Conservation (phyloP, 2,888 invertebrate genomes). For the Drosophila algonquin region DNA sequence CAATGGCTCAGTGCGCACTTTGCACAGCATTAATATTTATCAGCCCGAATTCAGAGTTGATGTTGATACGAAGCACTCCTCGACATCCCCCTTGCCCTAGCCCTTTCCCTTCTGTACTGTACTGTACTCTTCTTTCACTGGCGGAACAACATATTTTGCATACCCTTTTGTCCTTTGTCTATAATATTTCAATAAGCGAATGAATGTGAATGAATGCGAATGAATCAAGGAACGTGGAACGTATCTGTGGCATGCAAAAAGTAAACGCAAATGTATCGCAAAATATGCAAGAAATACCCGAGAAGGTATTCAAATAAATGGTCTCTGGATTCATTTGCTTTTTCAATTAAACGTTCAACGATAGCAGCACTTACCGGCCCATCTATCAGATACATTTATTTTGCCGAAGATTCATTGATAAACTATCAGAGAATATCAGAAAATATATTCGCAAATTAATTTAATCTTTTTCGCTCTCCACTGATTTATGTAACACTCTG, state of each 20-base stretch:
- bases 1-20: conserved; percentile 79
- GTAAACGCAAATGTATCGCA: not conserved
- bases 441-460: too few species aligned
- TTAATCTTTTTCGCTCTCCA: not conserved
- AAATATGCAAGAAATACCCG: conserved; percentile 1
- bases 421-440: not conserved
- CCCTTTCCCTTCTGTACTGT: not conserved
- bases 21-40: conserved; percentile 78
- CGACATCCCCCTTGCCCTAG: too few species aligned
- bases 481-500: not conserved
- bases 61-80: conserved; percentile 31
- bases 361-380: not conserved
- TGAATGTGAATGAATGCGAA: conserved; percentile 53
- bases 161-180: conserved; percentile 60
- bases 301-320: conserved; percentile 6
- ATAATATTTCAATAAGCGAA: conserved; percentile 76
- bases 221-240: conserved; percentile 24
- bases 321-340: not conserved
- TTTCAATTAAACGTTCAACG: not conserved
- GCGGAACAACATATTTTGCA: conserved; percentile 66
- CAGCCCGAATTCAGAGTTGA: conserved; percentile 71
- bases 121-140: not conserved
- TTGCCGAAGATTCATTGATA: not conserved
- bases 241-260: conserved; percentile 4
- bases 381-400: not conserved